phyloP scores from a whole-genome alignment of 92 coral and sea anemone genomes.

The Plumapathes pennacea region DNA sequence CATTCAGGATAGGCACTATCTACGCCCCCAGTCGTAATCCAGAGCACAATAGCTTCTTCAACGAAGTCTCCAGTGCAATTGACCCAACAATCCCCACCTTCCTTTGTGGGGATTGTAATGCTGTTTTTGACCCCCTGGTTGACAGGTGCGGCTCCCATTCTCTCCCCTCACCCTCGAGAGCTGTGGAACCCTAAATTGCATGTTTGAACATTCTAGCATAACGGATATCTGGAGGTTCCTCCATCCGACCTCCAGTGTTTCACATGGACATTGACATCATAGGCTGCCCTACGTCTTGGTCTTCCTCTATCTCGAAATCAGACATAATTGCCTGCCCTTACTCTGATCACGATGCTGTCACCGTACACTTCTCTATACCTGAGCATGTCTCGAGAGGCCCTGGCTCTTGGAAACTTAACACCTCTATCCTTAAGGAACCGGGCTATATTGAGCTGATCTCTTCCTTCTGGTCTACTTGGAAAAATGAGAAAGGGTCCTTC shows the following conservation, averaged over 20 bases:
- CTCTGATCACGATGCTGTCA: constrained; percentile 22
- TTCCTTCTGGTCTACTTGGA: constrained; percentile 33
- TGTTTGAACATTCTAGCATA: constrained; percentile 7
- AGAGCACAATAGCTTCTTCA: constrained; percentile 17
- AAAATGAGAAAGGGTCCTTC: background rate
- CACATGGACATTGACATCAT: constrained; percentile 53
- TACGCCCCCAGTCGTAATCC: constrained; percentile 55
- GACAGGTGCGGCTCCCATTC: constrained; percentile 24
- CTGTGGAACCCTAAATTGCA: background rate
- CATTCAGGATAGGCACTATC: constrained; percentile 14
- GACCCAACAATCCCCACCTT: constrained; percentile 15
- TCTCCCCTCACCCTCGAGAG: background rate
- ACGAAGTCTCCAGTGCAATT: background rate
- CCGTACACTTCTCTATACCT: background rate
- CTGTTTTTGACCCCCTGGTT: constrained; percentile 27
- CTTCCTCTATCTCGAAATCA: background rate
- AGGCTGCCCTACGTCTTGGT: constrained; percentile 38
- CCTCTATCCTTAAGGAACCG: constrained; percentile 16
- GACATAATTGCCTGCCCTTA: constrained; percentile 3
- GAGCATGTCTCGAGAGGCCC: constrained; percentile 18
- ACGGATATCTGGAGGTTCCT: constrained; percentile 43
- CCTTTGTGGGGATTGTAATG: constrained; percentile 47
- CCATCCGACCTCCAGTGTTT: constrained; percentile 3
- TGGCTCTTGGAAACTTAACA: constrained; percentile 54
- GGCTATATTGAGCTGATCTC: background rate